Evolutionary conservation across 2,113 vertebrate genomes (phyloP).

Genomic region (Oceanites oceanicus): DNA sequence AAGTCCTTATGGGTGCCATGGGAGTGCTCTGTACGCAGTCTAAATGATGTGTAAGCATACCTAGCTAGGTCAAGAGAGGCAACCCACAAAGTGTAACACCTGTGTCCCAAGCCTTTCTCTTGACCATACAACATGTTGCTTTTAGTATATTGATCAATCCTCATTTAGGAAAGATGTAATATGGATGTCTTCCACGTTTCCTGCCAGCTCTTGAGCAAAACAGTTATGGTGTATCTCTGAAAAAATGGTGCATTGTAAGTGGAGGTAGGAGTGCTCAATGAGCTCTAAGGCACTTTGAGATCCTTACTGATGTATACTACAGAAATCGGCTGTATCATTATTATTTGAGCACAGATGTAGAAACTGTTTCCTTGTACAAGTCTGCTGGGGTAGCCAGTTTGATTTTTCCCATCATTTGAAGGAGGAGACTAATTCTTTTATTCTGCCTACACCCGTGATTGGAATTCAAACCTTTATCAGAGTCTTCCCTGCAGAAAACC

Average conservation of each 20-base stretch:
- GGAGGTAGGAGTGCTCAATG: neutral
- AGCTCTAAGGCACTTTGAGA: neutral
- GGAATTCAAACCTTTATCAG: conserved; percentile 39
- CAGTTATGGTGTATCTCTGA: neutral
- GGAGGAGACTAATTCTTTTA: neutral
- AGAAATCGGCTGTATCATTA: neutral
- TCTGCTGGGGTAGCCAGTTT: neutral
- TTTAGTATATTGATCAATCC: neutral
- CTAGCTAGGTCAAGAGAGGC: neutral
- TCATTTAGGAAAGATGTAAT: neutral
- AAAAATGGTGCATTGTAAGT: neutral
- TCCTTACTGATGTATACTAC: neutral
- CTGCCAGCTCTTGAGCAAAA: neutral
- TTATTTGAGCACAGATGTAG: neutral
- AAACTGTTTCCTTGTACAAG: neutral
- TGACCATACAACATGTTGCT: neutral
- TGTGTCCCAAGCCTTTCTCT: neutral
- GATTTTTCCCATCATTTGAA: neutral
- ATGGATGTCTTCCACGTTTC: neutral
- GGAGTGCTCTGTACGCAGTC: neutral
- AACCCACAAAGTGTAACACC: neutral
- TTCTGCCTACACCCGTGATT: neutral
- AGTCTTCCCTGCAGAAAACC: neutral
- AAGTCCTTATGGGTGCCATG: neutral
- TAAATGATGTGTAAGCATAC: neutral